phyloP scores from a whole-genome alignment of 2,888 invertebrate species.

The Leptopilina drosophilae region DNA sequence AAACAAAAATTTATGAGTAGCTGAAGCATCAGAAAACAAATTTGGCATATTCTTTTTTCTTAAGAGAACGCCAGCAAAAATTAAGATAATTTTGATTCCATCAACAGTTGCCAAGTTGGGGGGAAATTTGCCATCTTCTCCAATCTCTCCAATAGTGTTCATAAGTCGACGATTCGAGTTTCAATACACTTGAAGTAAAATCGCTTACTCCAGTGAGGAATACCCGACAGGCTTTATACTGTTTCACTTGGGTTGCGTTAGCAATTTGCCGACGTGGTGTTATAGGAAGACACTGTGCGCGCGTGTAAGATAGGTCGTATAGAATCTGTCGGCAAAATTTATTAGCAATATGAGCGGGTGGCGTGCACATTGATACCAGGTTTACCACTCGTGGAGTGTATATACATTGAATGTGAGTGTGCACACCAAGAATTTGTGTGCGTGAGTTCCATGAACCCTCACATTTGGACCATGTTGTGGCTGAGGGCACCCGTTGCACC shows the following conservation, averaged over 20 bases:
- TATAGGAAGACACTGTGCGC: constrained; percentile 22
- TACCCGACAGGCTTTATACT: constrained; percentile 2
- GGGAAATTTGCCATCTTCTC: neutral
- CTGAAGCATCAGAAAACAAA: too few relatives aligned
- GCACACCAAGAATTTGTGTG: neutral
- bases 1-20: too few relatives aligned
- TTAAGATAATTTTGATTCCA: too few relatives aligned
- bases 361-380: constrained; percentile 46
- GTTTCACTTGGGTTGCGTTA: constrained; percentile 15
- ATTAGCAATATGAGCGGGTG: constrained; percentile 56
- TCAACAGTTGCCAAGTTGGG: too few relatives aligned
- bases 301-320: constrained; percentile 50
- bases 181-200: constrained; percentile 9
- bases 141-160: neutral
- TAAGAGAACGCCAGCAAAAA: too few relatives aligned
- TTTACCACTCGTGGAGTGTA: constrained; percentile 20
- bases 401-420: neutral
- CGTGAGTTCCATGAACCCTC: constrained; percentile 57
- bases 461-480: constrained; percentile 67
- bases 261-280: constrained; percentile 23
- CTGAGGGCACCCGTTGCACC: constrained; percentile 61
- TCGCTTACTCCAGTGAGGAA: constrained; percentile 12
- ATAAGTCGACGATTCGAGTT: neutral
- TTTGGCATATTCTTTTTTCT: too few relatives aligned
- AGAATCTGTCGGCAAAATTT: constrained; percentile 64